Evolutionary conservation across 2,888 invertebrate species (phyloP).

Genomic region (Rhopalosiphum nymphaeae): DNA sequence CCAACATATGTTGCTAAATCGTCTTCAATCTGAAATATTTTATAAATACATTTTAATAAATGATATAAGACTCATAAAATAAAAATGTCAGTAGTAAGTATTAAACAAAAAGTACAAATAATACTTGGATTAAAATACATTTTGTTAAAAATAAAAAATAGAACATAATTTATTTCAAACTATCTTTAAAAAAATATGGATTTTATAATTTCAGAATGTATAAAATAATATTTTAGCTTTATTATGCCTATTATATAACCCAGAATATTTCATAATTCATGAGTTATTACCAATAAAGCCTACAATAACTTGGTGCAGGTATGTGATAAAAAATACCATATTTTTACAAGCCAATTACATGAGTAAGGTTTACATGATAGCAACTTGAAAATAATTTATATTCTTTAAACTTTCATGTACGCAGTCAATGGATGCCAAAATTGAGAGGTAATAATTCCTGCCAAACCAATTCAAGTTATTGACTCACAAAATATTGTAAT

Average conservation of each 20-base stretch:
- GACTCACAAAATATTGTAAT: background rate
- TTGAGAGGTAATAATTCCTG: background rate
- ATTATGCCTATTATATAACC: background rate
- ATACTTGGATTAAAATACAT: no score
- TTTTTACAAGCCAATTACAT: background rate
- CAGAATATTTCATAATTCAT: background rate
- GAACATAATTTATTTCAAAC: background rate
- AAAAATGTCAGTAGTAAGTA: background rate
- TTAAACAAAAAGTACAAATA: background rate
- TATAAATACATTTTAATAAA: background rate
- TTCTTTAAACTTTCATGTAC: background rate
- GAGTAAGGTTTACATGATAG: background rate
- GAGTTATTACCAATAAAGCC: background rate
- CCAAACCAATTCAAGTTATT: background rate
- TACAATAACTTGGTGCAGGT: background rate
- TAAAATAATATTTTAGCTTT: background rate
- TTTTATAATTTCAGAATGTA: background rate
- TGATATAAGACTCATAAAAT: background rate
- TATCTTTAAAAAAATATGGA: background rate
- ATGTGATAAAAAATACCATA: background rate
- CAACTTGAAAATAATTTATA: background rate
- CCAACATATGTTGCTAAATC: slow-evolving; percentile 64
- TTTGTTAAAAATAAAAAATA: no score
- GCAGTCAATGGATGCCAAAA: background rate
- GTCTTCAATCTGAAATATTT: slow-evolving; percentile 55